phyloP scores from a whole-genome alignment of 2,888 invertebrate genomes.

The Pammene aurita region DNA sequence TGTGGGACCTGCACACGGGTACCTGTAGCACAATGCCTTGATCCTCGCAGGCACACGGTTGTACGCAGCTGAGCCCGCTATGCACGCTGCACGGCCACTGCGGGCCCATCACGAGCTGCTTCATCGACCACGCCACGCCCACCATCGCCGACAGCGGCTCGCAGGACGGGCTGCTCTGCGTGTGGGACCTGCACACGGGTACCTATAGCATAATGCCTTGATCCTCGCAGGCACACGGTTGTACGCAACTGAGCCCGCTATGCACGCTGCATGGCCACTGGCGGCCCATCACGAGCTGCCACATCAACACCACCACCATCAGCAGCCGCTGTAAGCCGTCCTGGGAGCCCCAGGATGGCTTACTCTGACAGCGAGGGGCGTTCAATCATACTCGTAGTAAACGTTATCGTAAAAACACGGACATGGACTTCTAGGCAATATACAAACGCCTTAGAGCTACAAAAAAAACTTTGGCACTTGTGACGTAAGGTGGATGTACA shows the following conservation, averaged over 20 bases:
- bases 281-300: conserved; percentile 95
- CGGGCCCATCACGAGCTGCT: conserved; percentile 95
- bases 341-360: conserved; percentile 96
- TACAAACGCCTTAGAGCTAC: no score
- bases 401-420: no score
- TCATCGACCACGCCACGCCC: conserved; percentile 94
- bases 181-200: conserved; percentile 97
- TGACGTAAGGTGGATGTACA: no score
- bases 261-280: conserved; percentile 97
- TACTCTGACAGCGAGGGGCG: no score
- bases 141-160: conserved; percentile 95
- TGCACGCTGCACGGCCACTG: conserved; percentile 97
- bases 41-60: conserved; percentile 86
- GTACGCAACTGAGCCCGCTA: conserved; percentile 90
- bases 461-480: no score
- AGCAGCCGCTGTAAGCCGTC: conserved; percentile 97
- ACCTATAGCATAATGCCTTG: conserved; percentile 48
- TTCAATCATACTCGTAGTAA: no score
- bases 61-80: conserved; percentile 90
- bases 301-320: conserved; percentile 94
- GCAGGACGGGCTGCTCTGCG: conserved; percentile 95
- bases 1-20: conserved; percentile 97
- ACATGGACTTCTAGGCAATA: no score
- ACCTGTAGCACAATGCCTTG: conserved; percentile 48
- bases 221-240: conserved; percentile 86